A percentile compares a stretch with the other conserved stretches of the same genome.
Conservation (phyloP, 2,888 invertebrate species). For the Hemithea aestivaria region DNA sequence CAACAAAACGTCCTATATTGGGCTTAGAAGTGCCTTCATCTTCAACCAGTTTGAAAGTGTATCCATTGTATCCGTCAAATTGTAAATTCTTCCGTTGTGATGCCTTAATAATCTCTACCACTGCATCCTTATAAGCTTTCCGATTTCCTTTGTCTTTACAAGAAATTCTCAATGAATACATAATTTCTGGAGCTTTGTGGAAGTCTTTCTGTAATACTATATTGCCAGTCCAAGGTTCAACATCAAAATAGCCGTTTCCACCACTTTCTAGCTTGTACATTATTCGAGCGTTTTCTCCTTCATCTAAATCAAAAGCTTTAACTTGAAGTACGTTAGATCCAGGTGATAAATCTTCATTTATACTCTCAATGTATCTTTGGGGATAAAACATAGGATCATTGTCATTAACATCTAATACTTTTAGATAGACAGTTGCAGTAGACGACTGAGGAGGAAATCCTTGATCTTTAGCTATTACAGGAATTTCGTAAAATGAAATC, state of each 20-base stretch:
- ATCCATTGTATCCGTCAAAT: conserved; percentile 87
- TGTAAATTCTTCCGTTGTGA: conserved; percentile 85
- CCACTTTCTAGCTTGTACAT: conserved; percentile 89
- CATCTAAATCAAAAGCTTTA: conserved; percentile 90
- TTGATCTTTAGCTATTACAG: conserved; percentile 93
- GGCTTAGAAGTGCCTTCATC: conserved; percentile 83
- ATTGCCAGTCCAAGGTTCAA: conserved; percentile 88
- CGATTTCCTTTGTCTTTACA: conserved; percentile 90
- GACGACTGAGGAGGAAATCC: conserved; percentile 94
- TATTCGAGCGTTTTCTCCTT: conserved; percentile 91
- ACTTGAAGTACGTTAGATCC: conserved; percentile 86
- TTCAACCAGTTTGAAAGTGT: conserved; percentile 90
- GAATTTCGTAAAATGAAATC: conserved; percentile 87
- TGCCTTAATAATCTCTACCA: conserved; percentile 88
- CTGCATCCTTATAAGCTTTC: conserved; percentile 84
- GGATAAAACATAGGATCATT: conserved; percentile 96
- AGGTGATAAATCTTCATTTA: conserved; percentile 83
- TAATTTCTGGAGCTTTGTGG: conserved; percentile 81
- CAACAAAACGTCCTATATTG: conserved; percentile 86
- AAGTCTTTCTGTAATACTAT: conserved; percentile 84
- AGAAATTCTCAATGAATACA: conserved; percentile 86
- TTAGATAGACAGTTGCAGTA: conserved; percentile 90
- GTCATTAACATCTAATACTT: conserved; percentile 93
- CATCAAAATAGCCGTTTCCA: conserved; percentile 87
- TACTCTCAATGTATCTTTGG: conserved; percentile 87